These are phyloP conservation scores for Neoarius graeffei DNA, from an alignment of 2,113 vertebrate genomes.

Conservation along the genomic window DNA sequence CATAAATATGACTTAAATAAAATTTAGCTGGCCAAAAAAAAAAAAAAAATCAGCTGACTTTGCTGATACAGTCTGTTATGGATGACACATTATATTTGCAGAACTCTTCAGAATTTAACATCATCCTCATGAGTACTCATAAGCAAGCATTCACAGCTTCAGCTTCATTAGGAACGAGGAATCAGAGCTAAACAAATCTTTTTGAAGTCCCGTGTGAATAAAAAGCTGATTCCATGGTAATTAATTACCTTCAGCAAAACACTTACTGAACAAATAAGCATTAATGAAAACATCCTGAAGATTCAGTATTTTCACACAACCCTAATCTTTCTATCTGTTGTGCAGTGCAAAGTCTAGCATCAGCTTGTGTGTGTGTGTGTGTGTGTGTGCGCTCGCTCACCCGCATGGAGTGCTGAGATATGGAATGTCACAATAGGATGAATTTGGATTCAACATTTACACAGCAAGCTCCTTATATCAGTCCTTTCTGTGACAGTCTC, in stretches of 20 bases:
- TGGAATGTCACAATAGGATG: slow-evolving; percentile 28
- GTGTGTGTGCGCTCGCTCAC: slow-evolving; percentile 1
- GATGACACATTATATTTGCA: background rate
- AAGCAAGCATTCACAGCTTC: background rate
- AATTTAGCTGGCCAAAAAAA: background rate
- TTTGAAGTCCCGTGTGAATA: background rate
- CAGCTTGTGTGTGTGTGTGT: slow-evolving; percentile 5
- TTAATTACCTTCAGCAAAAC: background rate
- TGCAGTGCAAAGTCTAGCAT: background rate
- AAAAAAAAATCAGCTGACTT: background rate
- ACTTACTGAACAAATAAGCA: slow-evolving; percentile 1
- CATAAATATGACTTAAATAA: background rate
- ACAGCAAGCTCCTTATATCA: slow-evolving; percentile 52
- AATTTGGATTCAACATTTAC: slow-evolving; percentile 19
- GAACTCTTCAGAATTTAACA: background rate
- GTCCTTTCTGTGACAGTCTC: background rate
- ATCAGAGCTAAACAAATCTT: background rate
- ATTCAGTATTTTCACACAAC: background rate
- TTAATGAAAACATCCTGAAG: background rate
- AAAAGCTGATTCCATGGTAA: background rate
- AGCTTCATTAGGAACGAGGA: background rate
- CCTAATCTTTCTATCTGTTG: background rate
- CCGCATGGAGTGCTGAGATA: background rate
- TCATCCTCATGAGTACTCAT: background rate
- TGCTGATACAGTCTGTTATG: background rate